Conservation (phyloP, 2,888 invertebrate genomes). For the Pseudoips prasinana region DNA sequence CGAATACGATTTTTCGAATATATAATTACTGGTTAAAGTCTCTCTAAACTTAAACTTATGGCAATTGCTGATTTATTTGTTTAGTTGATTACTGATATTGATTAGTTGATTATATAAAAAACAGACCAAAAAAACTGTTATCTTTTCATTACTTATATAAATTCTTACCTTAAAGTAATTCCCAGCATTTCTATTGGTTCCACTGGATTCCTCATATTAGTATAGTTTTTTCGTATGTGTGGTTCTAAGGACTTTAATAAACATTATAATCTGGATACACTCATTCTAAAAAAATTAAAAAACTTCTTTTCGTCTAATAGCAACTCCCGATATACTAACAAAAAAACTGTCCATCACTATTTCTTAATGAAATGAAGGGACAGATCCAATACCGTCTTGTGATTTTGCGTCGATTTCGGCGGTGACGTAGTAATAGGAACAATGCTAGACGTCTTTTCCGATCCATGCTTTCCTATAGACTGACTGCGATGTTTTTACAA, state of each 20-base stretch:
- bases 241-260: constrained; percentile 33
- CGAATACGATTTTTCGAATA: constrained; percentile 16
- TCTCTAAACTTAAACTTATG: constrained; percentile 15
- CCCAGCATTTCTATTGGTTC: constrained; percentile 34
- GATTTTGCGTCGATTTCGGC: constrained; percentile 31
- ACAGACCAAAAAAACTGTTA: constrained; percentile 17
- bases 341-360: constrained; percentile 29
- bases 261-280: constrained; percentile 26
- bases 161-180: constrained; percentile 32
- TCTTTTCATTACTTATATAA: constrained; percentile 13
- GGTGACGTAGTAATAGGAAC: constrained; percentile 33
- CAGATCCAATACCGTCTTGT: constrained; percentile 28
- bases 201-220: constrained; percentile 36
- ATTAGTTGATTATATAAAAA: constrained; percentile 14
- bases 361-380: constrained; percentile 28
- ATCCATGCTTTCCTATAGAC: constrained; percentile 25
- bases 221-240: constrained; percentile 34
- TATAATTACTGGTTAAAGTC: constrained; percentile 14
- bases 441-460: constrained; percentile 27
- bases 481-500: constrained; percentile 20
- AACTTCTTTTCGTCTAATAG: constrained; percentile 29
- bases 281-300: constrained; percentile 18
- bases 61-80: constrained; percentile 19
- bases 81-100: constrained; percentile 16
- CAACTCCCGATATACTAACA: constrained; percentile 27